Evolutionary conservation across 2,113 vertebrate species (phyloP).

Genomic region (Carettochelys insculpta): DNA sequence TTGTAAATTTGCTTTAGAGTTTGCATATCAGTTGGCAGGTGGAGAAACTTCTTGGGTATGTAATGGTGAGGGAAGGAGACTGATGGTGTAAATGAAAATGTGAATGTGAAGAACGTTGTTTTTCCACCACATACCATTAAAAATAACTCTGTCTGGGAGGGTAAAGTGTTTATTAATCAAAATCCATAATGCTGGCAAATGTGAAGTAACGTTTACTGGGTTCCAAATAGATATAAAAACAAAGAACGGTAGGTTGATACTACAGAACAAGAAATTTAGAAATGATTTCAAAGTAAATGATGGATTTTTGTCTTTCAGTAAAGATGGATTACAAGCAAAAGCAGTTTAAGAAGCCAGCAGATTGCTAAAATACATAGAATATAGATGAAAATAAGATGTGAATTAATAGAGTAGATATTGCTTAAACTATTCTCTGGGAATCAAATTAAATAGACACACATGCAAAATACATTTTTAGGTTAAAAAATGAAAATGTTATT

Average conservation of each 20-base stretch:
- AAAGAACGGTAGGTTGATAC: background rate
- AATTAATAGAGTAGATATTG: background rate
- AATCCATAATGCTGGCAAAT: background rate
- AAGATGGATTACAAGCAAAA: background rate
- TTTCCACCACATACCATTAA: background rate
- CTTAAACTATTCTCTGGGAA: background rate
- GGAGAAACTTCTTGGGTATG: background rate
- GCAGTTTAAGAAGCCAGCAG: background rate
- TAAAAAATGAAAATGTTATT: background rate
- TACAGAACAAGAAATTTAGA: background rate
- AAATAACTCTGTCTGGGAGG: background rate
- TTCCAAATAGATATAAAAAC: background rate
- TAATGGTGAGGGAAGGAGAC: background rate
- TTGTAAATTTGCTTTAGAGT: fast-evolving
- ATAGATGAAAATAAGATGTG: background rate
- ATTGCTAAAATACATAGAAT: background rate
- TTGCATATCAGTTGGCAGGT: fast-evolving
- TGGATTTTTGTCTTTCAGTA: background rate
- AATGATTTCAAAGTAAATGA: background rate
- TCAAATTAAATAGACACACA: background rate
- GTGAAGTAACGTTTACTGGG: background rate
- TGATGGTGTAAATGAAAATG: background rate
- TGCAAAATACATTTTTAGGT: background rate
- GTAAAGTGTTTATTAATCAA: background rate
- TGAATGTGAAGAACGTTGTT: background rate